Conservation (phyloP, 2,113 vertebrate genomes). For the Bos taurus region DNA sequence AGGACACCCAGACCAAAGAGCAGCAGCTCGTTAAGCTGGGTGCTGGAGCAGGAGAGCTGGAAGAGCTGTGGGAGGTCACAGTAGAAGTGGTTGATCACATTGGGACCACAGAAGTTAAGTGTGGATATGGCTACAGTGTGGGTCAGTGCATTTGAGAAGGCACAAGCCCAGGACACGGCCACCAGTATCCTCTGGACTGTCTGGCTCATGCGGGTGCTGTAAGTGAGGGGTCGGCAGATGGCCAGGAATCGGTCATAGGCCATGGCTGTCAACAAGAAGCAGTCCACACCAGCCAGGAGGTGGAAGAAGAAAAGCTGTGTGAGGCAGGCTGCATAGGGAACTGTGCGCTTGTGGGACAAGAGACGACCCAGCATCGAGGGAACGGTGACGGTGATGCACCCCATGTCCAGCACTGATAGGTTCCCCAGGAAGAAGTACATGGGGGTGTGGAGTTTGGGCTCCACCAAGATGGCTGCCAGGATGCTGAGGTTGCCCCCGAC, state of each 20-base stretch:
- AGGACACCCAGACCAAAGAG: background rate
- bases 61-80: background rate
- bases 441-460: slow-evolving; percentile 70
- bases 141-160: slow-evolving; percentile 48
- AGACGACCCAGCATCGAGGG: slow-evolving; percentile 75
- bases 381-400: slow-evolving; percentile 72
- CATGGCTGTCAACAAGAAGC: slow-evolving; percentile 79
- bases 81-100: slow-evolving; percentile 33
- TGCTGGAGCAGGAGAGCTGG: slow-evolving; percentile 68
- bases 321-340: slow-evolving; percentile 76
- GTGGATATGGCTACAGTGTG: slow-evolving; percentile 47
- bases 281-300: slow-evolving; percentile 31
- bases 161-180: slow-evolving; percentile 67
- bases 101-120: slow-evolving; percentile 61
- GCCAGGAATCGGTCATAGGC: slow-evolving; percentile 81
- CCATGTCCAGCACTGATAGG: slow-evolving; percentile 78
- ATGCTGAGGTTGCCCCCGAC: slow-evolving; percentile 78
- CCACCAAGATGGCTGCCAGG: slow-evolving; percentile 68
- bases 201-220: slow-evolving; percentile 69
- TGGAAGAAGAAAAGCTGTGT: slow-evolving; percentile 78
- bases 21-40: slow-evolving; percentile 2
- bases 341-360: slow-evolving; percentile 19
- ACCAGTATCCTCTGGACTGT: slow-evolving; percentile 52
- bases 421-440: slow-evolving; percentile 82
- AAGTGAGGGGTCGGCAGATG: slow-evolving; percentile 79